A percentile compares a stretch with the other conserved stretches of the same genome.
Conservation (phyloP, 2,888 invertebrate species). For the Eudasyphora cyanicolor region DNA sequence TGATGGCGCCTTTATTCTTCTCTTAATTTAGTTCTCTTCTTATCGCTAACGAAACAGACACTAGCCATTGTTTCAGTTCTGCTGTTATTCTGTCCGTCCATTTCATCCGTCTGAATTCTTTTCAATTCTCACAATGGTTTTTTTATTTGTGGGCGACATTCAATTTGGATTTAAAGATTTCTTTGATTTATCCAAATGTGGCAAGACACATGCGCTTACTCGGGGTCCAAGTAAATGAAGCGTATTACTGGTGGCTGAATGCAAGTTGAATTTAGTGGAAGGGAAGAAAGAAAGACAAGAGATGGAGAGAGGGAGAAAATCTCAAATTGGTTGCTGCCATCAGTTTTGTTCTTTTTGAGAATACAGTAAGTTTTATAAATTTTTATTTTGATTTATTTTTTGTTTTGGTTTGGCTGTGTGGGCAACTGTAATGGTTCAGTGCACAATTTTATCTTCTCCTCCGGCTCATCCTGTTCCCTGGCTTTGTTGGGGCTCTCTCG, state of each 20-base stretch:
- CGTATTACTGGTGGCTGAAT: too few species aligned
- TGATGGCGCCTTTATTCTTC: too few species aligned
- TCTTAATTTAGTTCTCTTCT: slow-evolving; percentile 45
- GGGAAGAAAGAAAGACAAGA: too few species aligned
- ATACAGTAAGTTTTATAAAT: not conserved
- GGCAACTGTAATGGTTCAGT: not conserved
- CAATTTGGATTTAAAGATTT: slow-evolving; percentile 12
- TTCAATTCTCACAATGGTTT: not conserved
- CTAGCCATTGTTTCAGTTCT: not conserved
- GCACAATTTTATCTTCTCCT: not conserved
- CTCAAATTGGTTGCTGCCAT: not conserved
- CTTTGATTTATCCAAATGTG: slow-evolving; percentile 33
- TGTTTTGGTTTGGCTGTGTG: not conserved
- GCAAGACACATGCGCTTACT: not conserved
- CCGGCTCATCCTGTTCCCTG: not conserved
- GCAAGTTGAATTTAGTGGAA: too few species aligned
- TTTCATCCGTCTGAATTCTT: not conserved
- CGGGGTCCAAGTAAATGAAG: not conserved
- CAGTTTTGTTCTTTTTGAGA: not conserved
- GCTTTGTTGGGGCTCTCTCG: not conserved
- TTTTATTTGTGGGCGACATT: not conserved
- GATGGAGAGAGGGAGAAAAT: not conserved
- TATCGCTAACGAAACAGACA: slow-evolving; percentile 44
- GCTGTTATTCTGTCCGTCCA: not conserved
- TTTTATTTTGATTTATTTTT: not conserved